Conservation (phyloP, 2,888 invertebrate species). For the Machimus rusticus region DNA sequence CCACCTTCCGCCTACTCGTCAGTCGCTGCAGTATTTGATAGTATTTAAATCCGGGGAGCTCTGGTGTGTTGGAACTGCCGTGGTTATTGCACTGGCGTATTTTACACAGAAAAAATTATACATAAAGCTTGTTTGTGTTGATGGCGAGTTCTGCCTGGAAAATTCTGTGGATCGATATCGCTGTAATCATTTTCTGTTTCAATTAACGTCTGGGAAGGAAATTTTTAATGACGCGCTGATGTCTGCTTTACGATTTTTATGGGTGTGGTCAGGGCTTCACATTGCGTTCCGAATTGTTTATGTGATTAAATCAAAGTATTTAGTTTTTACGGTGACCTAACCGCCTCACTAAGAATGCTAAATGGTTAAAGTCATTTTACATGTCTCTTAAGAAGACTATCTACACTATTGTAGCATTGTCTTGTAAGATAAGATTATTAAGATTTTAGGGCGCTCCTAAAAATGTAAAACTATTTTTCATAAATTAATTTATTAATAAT, state of each 20-base stretch:
- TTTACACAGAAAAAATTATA: conserved; percentile 6
- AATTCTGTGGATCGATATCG: conserved; percentile 44
- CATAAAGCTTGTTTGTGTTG: conserved; percentile 5
- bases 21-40: conserved; percentile 25
- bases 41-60: conserved; percentile 18
- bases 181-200: conserved; percentile 47
- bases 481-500: no score
- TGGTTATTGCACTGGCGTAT: not conserved
- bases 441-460: no score
- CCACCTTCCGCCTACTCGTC: conserved; percentile 44
- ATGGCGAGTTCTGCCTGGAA: conserved; percentile 30
- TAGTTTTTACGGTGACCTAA: no score
- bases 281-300: not conserved
- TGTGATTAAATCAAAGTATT: not conserved
- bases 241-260: conserved; percentile 36
- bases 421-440: no score
- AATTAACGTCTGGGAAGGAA: conserved; percentile 47
- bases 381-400: no score
- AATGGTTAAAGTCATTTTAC: no score
- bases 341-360: no score
- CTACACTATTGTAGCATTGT: no score
- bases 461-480: no score
- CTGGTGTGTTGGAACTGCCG: not conserved
- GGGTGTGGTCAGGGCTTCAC: conserved; percentile 15
- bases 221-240: conserved; percentile 47